Conservation (phyloP, 2,113 vertebrate species). For the Brienomyrus brachyistius region DNA sequence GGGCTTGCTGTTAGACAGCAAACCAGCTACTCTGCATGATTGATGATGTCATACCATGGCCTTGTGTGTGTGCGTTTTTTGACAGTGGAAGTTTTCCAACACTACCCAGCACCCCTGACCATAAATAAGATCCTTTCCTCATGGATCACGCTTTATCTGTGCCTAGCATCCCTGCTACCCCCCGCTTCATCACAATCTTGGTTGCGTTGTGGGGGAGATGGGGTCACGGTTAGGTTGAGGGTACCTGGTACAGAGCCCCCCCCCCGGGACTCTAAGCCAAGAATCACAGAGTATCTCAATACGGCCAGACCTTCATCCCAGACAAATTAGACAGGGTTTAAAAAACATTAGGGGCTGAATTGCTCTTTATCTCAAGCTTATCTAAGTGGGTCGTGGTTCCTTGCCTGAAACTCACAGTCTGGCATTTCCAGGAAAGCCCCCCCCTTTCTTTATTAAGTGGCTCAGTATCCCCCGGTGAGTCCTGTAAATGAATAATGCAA, state of each 20-base stretch:
- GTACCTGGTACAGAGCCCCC: neutral
- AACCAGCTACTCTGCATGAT: neutral
- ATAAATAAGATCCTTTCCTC: neutral
- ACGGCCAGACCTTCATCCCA: neutral
- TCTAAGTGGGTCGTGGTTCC: conserved; percentile 9
- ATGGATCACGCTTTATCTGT: neutral
- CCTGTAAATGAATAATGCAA: neutral
- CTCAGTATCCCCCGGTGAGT: neutral
- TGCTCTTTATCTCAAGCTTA: neutral
- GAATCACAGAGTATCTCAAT: neutral
- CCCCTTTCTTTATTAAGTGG: neutral
- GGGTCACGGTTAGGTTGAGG: neutral
- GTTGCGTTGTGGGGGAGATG: neutral
- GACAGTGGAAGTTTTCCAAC: neutral
- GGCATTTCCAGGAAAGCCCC: conserved; percentile 30
- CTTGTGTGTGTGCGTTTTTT: neutral
- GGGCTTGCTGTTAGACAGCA: neutral
- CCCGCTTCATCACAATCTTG: neutral
- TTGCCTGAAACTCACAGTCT: conserved; percentile 8
- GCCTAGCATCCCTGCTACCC: neutral
- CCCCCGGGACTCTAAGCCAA: neutral
- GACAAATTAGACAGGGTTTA: neutral
- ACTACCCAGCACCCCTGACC: neutral
- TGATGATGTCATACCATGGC: neutral
- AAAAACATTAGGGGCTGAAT: neutral